Evolutionary conservation across 2,797 vertebrate species (phyloP).

Genomic region (Sciurus carolinensis): DNA sequence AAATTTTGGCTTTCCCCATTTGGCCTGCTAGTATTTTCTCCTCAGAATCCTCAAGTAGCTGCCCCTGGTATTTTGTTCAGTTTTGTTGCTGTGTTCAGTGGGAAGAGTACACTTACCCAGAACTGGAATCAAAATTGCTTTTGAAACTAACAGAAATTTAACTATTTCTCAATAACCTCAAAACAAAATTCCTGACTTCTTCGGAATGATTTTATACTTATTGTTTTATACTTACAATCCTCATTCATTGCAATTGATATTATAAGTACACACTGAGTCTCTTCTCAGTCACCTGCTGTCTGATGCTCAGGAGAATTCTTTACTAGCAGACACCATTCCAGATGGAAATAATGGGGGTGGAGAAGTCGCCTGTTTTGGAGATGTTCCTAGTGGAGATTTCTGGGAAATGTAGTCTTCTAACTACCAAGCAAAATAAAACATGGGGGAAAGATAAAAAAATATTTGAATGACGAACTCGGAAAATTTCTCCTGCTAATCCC

Average conservation of each 20-base stretch:
- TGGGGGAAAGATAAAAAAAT: not conserved
- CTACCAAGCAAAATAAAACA: not conserved
- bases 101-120: slow-evolving; percentile 14
- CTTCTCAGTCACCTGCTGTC: slow-evolving; percentile 51
- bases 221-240: slow-evolving; percentile 58
- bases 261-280: slow-evolving; percentile 52
- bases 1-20: not conserved
- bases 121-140: slow-evolving; percentile 53
- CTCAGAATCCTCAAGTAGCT: not conserved
- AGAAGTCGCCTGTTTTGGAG: slow-evolving; percentile 34
- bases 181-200: slow-evolving; percentile 68
- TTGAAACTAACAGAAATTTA: slow-evolving; percentile 61
- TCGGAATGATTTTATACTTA: slow-evolving; percentile 48
- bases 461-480: slow-evolving; percentile 42
- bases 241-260: slow-evolving; percentile 58
- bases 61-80: not conserved
- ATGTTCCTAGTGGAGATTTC: slow-evolving; percentile 64
- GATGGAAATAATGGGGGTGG: slow-evolving; percentile 2
- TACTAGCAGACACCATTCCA: slow-evolving; percentile 25
- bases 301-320: slow-evolving; percentile 54
- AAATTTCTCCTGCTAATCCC: slow-evolving; percentile 11
- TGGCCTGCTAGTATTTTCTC: slow-evolving; percentile 30
- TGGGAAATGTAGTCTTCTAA: slow-evolving; percentile 80
- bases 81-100: slow-evolving; percentile 37
- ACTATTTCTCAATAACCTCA: slow-evolving; percentile 54